These are phyloP conservation scores for Eustalomyia histrio DNA, from an alignment of 2,888 invertebrate species.

Conservation along the genomic window DNA sequence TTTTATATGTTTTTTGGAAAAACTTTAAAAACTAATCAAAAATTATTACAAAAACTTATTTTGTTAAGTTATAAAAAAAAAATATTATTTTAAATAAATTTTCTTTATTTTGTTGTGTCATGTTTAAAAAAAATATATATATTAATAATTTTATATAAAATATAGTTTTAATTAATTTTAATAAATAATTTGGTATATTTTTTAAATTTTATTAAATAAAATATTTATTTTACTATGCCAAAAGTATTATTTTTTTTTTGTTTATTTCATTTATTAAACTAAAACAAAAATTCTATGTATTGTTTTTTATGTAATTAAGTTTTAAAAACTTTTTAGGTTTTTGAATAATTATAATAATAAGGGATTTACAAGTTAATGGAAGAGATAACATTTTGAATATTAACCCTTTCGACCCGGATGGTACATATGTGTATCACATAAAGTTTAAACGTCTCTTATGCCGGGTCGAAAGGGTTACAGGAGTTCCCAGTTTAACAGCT, in stretches of 20 bases:
- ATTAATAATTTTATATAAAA: background rate
- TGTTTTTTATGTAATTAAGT: conserved; percentile 28
- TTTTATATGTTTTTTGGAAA: conserved; percentile 58
- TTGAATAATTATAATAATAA: too few species aligned
- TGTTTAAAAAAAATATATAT: conserved; percentile 10
- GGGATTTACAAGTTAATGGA: too few species aligned
- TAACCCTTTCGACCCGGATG: too few species aligned
- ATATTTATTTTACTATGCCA: conserved; percentile 63
- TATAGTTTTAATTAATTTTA: conserved; percentile 14
- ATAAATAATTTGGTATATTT: background rate
- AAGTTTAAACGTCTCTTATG: too few species aligned
- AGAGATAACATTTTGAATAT: too few species aligned
- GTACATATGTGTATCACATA: too few species aligned
- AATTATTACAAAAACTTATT: conserved; percentile 41
- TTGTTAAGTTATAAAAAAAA: conserved; percentile 37
- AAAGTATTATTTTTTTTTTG: conserved; percentile 65
- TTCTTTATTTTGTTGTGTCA: conserved; percentile 41
- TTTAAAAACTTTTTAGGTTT: conserved; percentile 7
- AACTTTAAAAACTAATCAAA: conserved; percentile 60
- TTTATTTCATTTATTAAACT: conserved; percentile 11
- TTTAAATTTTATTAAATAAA: conserved; percentile 35
- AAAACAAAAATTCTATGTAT: conserved; percentile 21
- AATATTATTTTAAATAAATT: conserved; percentile 47
- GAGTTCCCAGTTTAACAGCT: too few species aligned
- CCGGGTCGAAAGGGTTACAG: too few species aligned